phyloP scores from a whole-genome alignment of 2,888 invertebrate species.

The Oxyteleia sp. region DNA sequence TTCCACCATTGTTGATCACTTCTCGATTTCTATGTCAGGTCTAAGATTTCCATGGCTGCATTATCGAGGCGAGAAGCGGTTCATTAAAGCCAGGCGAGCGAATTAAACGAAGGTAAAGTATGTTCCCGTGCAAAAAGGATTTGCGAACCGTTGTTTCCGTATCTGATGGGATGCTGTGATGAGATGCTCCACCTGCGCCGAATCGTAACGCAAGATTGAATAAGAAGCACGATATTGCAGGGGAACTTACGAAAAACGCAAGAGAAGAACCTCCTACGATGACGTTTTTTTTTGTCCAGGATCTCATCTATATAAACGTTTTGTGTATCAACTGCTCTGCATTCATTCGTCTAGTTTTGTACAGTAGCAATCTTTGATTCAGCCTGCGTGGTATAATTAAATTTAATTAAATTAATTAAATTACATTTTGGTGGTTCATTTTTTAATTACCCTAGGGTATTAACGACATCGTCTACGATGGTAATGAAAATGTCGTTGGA shows the following conservation, averaged over 20 bases:
- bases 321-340: constrained; percentile 63
- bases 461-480: background rate
- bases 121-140: constrained; percentile 60
- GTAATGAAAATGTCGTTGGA: constrained; percentile 42
- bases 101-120: constrained; percentile 62
- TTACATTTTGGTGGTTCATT: constrained; percentile 6
- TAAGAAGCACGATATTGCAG: constrained; percentile 67
- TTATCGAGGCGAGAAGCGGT: constrained; percentile 53
- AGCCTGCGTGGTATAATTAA: background rate
- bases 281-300: constrained; percentile 53
- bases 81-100: constrained; percentile 54
- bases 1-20: constrained; percentile 50
- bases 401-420: no score
- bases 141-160: constrained; percentile 62
- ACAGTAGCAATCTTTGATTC: constrained; percentile 16
- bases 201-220: constrained; percentile 73
- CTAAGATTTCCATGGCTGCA: constrained; percentile 58
- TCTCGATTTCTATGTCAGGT: constrained; percentile 67
- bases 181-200: constrained; percentile 62
- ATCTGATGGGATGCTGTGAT: constrained; percentile 48
- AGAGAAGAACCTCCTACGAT: constrained; percentile 60
- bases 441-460: constrained; percentile 1
- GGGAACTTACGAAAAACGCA: constrained; percentile 67
- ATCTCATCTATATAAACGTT: constrained; percentile 69
- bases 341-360: constrained; percentile 57